These are phyloP conservation scores for Ammodramus savannarum DNA, from an alignment of 2,113 vertebrate species.

Conservation along the genomic window DNA sequence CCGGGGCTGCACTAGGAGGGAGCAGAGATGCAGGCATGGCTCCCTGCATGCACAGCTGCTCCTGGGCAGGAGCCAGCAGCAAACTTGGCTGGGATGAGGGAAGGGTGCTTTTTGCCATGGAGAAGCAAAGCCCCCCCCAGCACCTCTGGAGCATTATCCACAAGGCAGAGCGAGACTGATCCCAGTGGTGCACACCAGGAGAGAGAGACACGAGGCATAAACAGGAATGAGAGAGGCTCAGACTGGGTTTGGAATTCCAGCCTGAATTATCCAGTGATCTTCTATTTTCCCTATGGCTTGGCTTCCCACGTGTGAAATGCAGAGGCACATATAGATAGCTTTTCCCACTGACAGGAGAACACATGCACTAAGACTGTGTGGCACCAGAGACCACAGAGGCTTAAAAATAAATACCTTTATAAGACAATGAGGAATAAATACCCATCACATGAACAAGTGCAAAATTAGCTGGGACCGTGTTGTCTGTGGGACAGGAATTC, in stretches of 20 bases:
- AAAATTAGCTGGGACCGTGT: neutral
- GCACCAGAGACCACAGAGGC: neutral
- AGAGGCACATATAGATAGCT: neutral
- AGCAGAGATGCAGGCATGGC: accelerated
- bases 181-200: no score
- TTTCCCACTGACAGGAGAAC: neutral
- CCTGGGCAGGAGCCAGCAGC: accelerated
- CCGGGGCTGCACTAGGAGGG: accelerated
- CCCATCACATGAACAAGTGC: neutral
- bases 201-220: neutral
- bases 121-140: neutral
- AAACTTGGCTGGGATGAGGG: neutral
- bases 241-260: neutral
- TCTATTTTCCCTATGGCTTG: neutral
- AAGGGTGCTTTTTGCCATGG: accelerated
- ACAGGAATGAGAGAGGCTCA: neutral
- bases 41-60: accelerated
- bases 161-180: neutral
- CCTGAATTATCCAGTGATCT: neutral
- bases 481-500: neutral
- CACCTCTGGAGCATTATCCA: neutral
- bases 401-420: constrained; percentile 31
- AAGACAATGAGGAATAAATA: constrained; percentile 32
- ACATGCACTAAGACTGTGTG: neutral
- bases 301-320: neutral